Evolutionary conservation across 2,797 vertebrate species (phyloP).

Genomic region (Myripristis murdjan): DNA sequence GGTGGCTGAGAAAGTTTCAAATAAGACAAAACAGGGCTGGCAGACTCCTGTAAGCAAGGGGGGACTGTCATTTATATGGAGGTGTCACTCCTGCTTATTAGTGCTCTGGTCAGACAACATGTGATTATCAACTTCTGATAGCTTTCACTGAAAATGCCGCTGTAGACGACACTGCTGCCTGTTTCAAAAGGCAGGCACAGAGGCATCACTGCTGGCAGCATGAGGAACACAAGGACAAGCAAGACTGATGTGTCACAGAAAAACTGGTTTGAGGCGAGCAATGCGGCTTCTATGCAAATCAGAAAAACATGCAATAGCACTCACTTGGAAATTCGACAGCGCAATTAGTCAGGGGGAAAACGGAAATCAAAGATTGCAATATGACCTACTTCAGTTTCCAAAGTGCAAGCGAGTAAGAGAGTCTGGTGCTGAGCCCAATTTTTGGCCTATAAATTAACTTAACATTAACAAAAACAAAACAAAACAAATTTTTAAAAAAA

Average conservation of each 20-base stretch:
- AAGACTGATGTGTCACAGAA: slow-evolving; percentile 37
- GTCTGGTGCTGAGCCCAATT: too few species aligned
- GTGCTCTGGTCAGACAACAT: background rate
- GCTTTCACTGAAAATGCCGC: background rate
- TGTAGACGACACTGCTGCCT: background rate
- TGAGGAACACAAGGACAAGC: slow-evolving; percentile 1
- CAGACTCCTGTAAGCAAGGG: background rate
- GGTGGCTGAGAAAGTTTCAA: background rate
- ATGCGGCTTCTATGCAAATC: slow-evolving; percentile 43
- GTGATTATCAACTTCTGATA: background rate
- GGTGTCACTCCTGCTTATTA: background rate
- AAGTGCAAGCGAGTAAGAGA: too few species aligned
- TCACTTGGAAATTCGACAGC: too few species aligned
- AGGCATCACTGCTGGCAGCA: slow-evolving; percentile 14
- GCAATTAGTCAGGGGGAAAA: too few species aligned
- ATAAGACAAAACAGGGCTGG: background rate
- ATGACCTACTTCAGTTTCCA: background rate
- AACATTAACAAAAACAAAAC: too few species aligned
- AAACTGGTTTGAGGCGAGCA: slow-evolving; percentile 74
- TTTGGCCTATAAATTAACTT: too few species aligned
- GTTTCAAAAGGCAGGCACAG: background rate
- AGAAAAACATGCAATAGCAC: background rate
- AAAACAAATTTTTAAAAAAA: too few species aligned
- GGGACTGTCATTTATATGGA: background rate
- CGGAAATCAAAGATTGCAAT: too few species aligned